Percentiles rank a stretch among this genome's conserved stretches.
These are phyloP conservation scores for Gyrodactylus bullatarudis DNA, from an alignment of 1,140 invertebrate genomes.

Conservation along the genomic window DNA sequence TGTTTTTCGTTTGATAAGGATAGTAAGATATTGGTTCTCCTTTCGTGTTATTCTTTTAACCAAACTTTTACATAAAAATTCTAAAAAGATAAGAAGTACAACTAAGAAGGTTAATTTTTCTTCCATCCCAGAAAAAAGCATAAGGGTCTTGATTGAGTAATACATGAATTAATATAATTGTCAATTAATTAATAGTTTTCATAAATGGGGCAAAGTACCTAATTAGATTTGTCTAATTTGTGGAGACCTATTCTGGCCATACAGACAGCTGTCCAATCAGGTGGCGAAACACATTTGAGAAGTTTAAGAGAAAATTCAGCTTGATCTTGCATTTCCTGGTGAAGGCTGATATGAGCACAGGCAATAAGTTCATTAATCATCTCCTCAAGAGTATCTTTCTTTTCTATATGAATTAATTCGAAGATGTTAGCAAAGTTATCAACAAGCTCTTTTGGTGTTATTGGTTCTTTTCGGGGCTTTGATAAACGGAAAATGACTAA, in stretches of 20 bases:
- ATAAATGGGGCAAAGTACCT: too few species aligned
- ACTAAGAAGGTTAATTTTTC: too few species aligned
- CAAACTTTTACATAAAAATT: too few species aligned
- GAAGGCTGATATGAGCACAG: background rate
- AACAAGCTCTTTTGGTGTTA: background rate
- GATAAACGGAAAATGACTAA: background rate
- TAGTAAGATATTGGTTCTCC: too few species aligned
- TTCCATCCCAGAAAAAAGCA: too few species aligned
- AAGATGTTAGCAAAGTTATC: background rate
- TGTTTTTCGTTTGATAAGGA: too few species aligned
- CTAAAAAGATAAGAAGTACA: too few species aligned
- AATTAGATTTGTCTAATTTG: background rate
- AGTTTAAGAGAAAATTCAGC: background rate
- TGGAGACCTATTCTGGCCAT: background rate
- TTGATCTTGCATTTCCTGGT: background rate
- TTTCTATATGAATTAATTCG: background rate
- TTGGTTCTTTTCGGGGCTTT: background rate
- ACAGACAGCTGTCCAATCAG: background rate
- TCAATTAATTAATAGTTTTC: too few species aligned
- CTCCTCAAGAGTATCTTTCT: background rate
- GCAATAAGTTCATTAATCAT: background rate
- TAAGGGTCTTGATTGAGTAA: too few species aligned
- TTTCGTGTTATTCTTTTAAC: too few species aligned
- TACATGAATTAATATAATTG: too few species aligned
- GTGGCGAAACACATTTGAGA: background rate